Evolutionary conservation across 1,140 invertebrate species (phyloP), one percentile per base, ranked within the genome.

Genomic region (Nixonia krombeini): DNA sequence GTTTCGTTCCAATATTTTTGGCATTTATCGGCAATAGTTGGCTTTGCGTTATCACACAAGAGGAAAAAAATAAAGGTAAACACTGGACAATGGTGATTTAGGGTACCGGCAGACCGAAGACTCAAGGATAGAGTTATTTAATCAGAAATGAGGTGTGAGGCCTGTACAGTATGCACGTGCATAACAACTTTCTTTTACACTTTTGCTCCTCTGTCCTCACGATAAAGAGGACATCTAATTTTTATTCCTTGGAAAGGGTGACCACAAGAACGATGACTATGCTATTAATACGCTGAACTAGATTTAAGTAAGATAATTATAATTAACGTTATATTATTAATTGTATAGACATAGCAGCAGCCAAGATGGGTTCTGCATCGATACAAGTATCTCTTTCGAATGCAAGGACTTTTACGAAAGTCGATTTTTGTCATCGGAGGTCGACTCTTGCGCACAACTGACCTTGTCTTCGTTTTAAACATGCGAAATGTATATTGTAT

Each of bases 251-350:
- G 13, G 6, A 8, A 46, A 38, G 18, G 12, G 37, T 28, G 44
- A 42, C 9, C n/a, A 49, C 13, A 21, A 41, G 41, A 29, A 33
- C 41, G 28, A 55, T 17, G 29, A 57, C 37, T 52, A 52, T 38
- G 47, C 53, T 70, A 56, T 70, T 53, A 56, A 50, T 69, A 63
- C 35, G 41, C 45, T 55, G 49, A 58, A 25, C 67, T 74, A 74
- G 58, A 53, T 25, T 59, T 77, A 72, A 74, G 69, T 58, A 70
- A 72, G 45, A 71, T 76, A 73, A 74, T 70, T 73, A 73, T 66
- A 74, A 57, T 62, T 68, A 47, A 62, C 26, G 57, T 68, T 74
- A 75, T 65, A 69, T 76, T 78, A 77, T 73, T 78, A 71, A 74
- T 70, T 78, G 74, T 76, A 75, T 76, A 78, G 67, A 75, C 61